Percentiles rank a stretch among this genome's conserved stretches.
These are phyloP conservation scores for Rhinoderma darwinii DNA, from an alignment of 2,113 vertebrate species.

Conservation along the genomic window DNA sequence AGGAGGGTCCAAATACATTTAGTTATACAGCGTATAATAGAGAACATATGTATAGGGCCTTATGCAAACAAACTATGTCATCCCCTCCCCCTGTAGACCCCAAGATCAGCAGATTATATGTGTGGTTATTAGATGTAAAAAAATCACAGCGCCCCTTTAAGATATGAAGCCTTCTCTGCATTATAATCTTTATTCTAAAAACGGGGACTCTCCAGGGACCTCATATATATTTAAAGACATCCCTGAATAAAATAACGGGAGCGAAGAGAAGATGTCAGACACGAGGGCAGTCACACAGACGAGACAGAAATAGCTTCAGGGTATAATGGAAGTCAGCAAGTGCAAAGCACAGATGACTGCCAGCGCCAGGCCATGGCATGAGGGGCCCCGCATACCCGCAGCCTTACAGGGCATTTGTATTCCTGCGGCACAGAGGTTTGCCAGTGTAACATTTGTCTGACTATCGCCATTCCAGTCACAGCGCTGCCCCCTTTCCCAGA, in stretches of 20 bases:
- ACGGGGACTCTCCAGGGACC: not conserved
- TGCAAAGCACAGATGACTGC: not conserved
- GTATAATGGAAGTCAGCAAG: not conserved
- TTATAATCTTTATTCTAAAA: not conserved
- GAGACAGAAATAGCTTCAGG: not conserved
- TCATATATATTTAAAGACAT: not conserved
- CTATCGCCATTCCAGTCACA: conserved; percentile 21
- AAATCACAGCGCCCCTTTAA: not conserved
- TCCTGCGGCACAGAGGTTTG: not conserved
- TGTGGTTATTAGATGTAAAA: not conserved
- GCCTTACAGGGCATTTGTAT: conserved; percentile 10
- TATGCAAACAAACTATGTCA: too few species aligned
- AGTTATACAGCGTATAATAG: too few species aligned
- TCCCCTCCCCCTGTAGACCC: too few species aligned
- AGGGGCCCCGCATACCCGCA: not conserved
- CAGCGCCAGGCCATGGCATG: not conserved
- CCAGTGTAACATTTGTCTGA: not conserved
- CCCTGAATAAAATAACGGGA: not conserved
- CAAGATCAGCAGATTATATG: too few species aligned
- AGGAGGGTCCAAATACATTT: too few species aligned
- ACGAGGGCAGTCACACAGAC: not conserved
- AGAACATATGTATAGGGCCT: too few species aligned
- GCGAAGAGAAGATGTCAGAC: conserved; percentile 1
- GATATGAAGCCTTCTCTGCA: not conserved
- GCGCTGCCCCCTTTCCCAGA: conserved; percentile 1